Evolutionary conservation across 2,113 vertebrate species (phyloP).

Genomic region (Hoplias malabaricus): DNA sequence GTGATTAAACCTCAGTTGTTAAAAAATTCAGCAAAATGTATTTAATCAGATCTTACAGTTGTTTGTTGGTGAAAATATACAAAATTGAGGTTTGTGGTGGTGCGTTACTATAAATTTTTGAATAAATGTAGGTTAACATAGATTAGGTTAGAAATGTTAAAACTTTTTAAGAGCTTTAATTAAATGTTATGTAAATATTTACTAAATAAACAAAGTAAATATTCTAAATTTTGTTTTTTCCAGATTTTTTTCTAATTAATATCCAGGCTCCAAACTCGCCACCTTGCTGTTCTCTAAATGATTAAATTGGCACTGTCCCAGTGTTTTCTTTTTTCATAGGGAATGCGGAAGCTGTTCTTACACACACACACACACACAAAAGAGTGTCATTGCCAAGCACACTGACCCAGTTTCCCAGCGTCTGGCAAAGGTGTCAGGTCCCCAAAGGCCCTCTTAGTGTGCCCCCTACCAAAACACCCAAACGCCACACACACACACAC

Average conservation of each 20-base stretch:
- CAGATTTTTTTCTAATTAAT: background rate
- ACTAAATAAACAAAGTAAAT: background rate
- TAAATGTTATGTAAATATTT: too few species aligned
- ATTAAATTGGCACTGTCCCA: constrained; percentile 48
- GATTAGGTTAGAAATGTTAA: too few species aligned
- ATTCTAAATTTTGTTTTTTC: too few species aligned
- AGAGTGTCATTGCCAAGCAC: constrained; percentile 53
- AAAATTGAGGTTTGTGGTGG: too few species aligned
- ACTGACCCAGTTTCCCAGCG: constrained; percentile 60
- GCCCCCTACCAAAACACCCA: background rate
- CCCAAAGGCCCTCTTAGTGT: background rate
- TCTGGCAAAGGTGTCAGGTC: constrained; percentile 40
- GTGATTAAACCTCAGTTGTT: background rate
- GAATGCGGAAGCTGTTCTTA: constrained; percentile 9
- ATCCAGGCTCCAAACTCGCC: background rate
- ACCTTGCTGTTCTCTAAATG: constrained; percentile 41
- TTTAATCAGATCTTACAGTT: background rate
- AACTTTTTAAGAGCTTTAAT: too few species aligned
- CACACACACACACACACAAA: constrained; percentile 28
- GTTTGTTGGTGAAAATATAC: too few species aligned
- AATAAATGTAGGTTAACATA: too few species aligned
- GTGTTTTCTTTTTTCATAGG: constrained; percentile 51
- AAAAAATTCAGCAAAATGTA: too few species aligned
- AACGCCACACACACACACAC: constrained; percentile 5
- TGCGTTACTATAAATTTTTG: too few species aligned